Evolutionary conservation across 2,797 vertebrate species (phyloP).

Genomic region (Pipistrellus nathusii): DNA sequence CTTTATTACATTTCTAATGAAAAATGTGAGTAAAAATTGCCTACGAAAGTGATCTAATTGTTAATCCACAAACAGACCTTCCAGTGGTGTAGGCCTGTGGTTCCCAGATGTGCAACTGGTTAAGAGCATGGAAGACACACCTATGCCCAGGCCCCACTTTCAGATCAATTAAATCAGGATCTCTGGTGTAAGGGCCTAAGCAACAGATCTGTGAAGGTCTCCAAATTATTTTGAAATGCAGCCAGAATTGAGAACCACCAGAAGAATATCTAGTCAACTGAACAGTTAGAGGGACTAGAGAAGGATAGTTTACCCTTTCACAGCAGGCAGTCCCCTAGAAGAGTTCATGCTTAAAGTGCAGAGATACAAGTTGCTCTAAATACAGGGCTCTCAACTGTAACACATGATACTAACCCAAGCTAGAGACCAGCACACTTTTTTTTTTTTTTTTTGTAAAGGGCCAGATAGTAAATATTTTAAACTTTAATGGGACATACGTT

Average conservation of each 20-base stretch:
- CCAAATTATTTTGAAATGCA: slow-evolving; percentile 45
- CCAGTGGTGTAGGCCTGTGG: not conserved
- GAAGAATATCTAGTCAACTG: not conserved
- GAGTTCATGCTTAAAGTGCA: not conserved
- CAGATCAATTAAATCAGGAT: not conserved
- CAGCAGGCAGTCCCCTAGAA: not conserved
- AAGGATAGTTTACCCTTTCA: not conserved
- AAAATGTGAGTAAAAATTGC: slow-evolving; percentile 61
- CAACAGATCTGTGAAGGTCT: slow-evolving; percentile 27
- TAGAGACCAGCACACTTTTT: not conserved
- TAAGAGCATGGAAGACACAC: not conserved
- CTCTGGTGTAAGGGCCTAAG: not conserved
- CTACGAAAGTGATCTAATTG: slow-evolving; percentile 16
- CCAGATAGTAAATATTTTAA: slow-evolving; percentile 29
- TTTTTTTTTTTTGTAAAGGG: slow-evolving; percentile 18
- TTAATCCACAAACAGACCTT: not conserved
- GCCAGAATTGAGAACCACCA: slow-evolving; percentile 31
- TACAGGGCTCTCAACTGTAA: slow-evolving; percentile 11
- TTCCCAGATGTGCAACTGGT: not conserved
- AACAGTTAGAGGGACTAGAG: not conserved
- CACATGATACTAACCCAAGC: not conserved
- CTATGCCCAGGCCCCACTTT: not conserved
- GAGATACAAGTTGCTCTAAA: not conserved
- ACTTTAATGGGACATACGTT: not conserved
- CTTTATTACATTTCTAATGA: slow-evolving; percentile 70